These are phyloP conservation scores for Styela plicata DNA, from an alignment of 23 tunicate species.

Conservation along the genomic window DNA sequence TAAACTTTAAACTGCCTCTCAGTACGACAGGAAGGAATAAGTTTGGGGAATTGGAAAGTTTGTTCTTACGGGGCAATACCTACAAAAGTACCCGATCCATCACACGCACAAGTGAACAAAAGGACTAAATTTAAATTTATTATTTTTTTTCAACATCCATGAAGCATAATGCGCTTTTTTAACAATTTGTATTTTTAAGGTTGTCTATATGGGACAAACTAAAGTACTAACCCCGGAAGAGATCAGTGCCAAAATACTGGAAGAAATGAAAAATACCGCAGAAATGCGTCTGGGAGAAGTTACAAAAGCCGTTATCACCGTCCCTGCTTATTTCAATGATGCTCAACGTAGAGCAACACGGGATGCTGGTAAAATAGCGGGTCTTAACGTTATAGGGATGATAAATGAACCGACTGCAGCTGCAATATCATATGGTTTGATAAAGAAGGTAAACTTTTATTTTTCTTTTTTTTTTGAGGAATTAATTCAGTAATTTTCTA, in stretches of 20 bases:
- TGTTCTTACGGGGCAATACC: too few relatives aligned
- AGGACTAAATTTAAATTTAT: too few relatives aligned
- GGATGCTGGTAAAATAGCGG: conserved; percentile 86
- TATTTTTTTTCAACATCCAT: too few relatives aligned
- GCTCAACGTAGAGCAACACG: too few relatives aligned
- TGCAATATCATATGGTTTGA: conserved; percentile 85
- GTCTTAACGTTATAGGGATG: conserved; percentile 74
- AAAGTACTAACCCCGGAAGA: conserved; percentile 71
- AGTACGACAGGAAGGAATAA: too few relatives aligned
- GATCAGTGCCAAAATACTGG: conserved; percentile 78
- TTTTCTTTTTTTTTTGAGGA: background rate
- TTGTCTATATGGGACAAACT: conserved; percentile 43
- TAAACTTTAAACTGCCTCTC: too few relatives aligned
- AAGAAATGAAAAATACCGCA: conserved; percentile 77
- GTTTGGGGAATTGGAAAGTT: too few relatives aligned
- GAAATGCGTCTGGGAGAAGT: conserved; percentile 77
- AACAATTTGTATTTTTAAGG: too few relatives aligned
- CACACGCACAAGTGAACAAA: too few relatives aligned
- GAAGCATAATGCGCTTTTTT: too few relatives aligned
- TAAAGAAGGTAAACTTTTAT: conserved; percentile 36
- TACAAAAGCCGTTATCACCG: conserved; percentile 82
- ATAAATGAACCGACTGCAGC: conserved; percentile 93
- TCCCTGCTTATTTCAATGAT: too few relatives aligned
- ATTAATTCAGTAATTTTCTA: conserved; percentile 4
- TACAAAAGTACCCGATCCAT: too few relatives aligned